Conservation (phyloP, 2,113 vertebrate species). For the Thomomys bottae region DNA sequence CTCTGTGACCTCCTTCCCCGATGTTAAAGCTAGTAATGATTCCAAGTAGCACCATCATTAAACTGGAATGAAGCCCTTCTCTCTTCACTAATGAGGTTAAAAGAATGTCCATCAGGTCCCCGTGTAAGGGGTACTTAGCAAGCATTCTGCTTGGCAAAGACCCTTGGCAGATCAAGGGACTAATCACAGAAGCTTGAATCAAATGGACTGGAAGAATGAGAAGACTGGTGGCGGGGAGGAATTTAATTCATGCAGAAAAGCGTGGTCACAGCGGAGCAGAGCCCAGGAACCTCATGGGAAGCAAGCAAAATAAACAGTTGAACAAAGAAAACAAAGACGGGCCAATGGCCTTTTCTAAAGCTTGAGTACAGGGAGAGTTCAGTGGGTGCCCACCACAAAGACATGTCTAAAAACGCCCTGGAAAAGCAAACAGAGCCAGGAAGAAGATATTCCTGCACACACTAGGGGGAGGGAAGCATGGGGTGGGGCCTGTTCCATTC, state of each 20-base stretch:
- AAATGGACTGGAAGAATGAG: conserved; percentile 88
- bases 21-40: conserved; percentile 76
- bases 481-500: conserved; percentile 32
- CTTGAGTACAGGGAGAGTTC: conserved; percentile 86
- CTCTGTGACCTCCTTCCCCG: conserved; percentile 70
- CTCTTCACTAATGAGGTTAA: conserved; percentile 84
- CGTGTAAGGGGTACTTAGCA: conserved; percentile 83
- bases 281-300: conserved; percentile 87
- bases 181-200: conserved; percentile 86
- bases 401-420: conserved; percentile 82
- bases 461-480: conserved; percentile 51
- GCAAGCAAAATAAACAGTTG: conserved; percentile 90
- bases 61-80: conserved; percentile 73
- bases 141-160: conserved; percentile 81
- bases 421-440: conserved; percentile 78
- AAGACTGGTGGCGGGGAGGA: conserved; percentile 85
- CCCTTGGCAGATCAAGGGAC: conserved; percentile 81
- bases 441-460: conserved; percentile 57
- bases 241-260: conserved; percentile 90
- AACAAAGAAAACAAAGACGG: conserved; percentile 89
- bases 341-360: conserved; percentile 85
- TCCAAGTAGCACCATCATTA: conserved; percentile 77
- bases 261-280: conserved; percentile 83
- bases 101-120: conserved; percentile 82
- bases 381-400: conserved; percentile 81